These are phyloP conservation scores for Ianthella basta DNA, from an alignment of 37 sponge, comb jelly and placozoan species.

Conservation along the genomic window DNA sequence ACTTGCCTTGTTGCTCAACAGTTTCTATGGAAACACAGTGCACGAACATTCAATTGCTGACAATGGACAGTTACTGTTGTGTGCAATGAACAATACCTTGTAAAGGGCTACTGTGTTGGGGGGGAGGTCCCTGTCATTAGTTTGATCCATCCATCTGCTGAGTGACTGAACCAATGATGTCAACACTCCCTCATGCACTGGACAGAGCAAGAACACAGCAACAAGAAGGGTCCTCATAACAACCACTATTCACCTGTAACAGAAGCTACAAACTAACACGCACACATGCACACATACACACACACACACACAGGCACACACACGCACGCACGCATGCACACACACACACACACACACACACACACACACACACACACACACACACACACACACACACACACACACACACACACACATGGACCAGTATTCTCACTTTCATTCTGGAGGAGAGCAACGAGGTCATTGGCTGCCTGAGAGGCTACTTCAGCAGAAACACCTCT, in stretches of 20 bases:
- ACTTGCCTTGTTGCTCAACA: slow-evolving; percentile 11
- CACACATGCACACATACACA: too few species aligned
- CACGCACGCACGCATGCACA: slow-evolving; percentile 6
- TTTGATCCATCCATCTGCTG: not conserved
- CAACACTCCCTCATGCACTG: slow-evolving; percentile 16
- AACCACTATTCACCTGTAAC: too few species aligned
- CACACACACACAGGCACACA: not conserved
- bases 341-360: slow-evolving; percentile 20
- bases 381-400: slow-evolving; percentile 18
- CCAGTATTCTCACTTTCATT: not conserved
- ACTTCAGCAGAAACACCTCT: too few species aligned
- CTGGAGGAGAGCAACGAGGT: not conserved
- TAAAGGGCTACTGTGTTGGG: not conserved
- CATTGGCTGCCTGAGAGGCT: not conserved
- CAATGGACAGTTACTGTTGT: not conserved
- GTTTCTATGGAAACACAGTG: slow-evolving; percentile 11
- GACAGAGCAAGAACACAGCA: not conserved
- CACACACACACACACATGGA: not conserved
- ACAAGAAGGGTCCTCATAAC: too few species aligned
- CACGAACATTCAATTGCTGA: not conserved
- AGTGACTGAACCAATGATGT: not conserved
- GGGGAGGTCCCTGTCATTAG: not conserved
- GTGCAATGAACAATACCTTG: not conserved
- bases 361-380: not conserved
- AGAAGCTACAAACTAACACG: too few species aligned